Conservation (phyloP, 2,797 vertebrate genomes). For the Paguma larvata region DNA sequence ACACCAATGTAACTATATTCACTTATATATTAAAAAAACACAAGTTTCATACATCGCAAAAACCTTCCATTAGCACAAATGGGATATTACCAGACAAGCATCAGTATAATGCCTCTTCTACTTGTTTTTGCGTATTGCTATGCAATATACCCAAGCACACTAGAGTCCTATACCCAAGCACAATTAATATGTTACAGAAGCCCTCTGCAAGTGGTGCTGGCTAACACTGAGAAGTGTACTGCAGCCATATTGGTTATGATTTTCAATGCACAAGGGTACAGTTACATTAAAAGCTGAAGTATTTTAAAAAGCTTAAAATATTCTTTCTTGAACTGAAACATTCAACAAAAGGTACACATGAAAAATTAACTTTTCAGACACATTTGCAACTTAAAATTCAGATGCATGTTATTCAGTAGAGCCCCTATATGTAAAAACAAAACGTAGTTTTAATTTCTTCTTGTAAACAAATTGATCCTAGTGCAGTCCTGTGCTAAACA, state of each 20-base stretch:
- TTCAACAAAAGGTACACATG: conserved; percentile 84
- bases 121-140: conserved; percentile 93
- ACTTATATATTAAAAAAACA: conserved; percentile 92
- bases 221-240: conserved; percentile 88
- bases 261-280: conserved; percentile 90
- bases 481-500: conserved; percentile 83
- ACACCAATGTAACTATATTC: conserved; percentile 90
- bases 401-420: conserved; percentile 82
- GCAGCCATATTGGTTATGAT: conserved; percentile 88
- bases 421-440: conserved; percentile 81
- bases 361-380: conserved; percentile 86
- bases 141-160: conserved; percentile 95
- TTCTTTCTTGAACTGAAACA: conserved; percentile 86
- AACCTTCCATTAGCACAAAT: conserved; percentile 93
- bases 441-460: conserved; percentile 77
- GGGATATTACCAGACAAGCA: conserved; percentile 94
- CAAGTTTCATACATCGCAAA: conserved; percentile 91
- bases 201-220: conserved; percentile 90
- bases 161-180: conserved; percentile 91
- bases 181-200: conserved; percentile 91
- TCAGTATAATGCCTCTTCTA: conserved; percentile 93
- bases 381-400: conserved; percentile 85
- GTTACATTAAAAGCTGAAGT: conserved; percentile 87
- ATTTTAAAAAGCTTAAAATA: conserved; percentile 85
- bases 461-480: conserved; percentile 83